Conservation (phyloP, 1,140 invertebrate species). For the Neotoxoptera formosana region DNA sequence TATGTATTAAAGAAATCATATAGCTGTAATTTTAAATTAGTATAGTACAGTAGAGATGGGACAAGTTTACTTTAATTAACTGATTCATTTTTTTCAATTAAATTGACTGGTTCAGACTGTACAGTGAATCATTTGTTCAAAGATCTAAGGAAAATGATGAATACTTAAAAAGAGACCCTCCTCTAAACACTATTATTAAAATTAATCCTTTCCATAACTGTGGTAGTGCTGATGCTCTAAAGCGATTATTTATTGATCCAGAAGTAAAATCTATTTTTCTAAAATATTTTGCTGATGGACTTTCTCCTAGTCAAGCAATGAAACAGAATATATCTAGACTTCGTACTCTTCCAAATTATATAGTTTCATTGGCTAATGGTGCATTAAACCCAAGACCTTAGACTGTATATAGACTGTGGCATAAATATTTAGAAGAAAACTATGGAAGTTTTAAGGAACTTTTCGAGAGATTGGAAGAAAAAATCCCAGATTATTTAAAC, state of each 20-base stretch:
- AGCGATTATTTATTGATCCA: not conserved
- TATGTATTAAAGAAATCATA: too few species aligned
- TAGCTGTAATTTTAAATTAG: too few species aligned
- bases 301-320: not conserved
- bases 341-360: conserved; percentile 12
- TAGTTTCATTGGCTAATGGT: not conserved
- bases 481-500: conserved; percentile 22
- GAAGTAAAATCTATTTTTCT: not conserved
- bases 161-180: not conserved
- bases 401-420: conserved; percentile 13
- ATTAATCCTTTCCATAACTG: not conserved
- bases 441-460: not conserved
- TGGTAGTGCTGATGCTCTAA: not conserved
- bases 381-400: conserved; percentile 12
- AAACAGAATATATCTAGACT: not conserved
- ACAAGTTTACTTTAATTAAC: too few species aligned
- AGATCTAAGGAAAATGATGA: conserved; percentile 12
- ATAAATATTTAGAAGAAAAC: conserved; percentile 16
- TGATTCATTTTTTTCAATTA: too few species aligned
- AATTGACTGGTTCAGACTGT: too few species aligned
- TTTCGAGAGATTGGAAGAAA: not conserved
- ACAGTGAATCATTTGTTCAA: conserved; percentile 1
- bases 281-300: not conserved
- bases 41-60: too few species aligned
- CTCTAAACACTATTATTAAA: not conserved